Evolutionary conservation across 2,888 invertebrate species (phyloP).

Genomic region (Philonicus albiceps): DNA sequence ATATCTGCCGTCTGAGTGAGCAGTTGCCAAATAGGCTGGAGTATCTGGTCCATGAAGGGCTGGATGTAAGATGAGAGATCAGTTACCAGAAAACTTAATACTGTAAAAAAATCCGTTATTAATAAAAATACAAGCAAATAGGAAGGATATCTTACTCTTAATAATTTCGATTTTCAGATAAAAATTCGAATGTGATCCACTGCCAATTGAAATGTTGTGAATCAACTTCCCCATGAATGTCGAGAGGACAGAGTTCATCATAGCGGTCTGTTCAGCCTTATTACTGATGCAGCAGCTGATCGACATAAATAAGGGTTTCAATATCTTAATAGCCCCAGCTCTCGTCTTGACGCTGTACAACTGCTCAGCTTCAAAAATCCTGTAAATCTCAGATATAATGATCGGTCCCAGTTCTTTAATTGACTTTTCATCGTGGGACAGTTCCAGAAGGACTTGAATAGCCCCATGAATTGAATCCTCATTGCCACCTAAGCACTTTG

Average conservation of each 20-base stretch:
- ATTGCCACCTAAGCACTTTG: slow-evolving; percentile 69
- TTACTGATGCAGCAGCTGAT: slow-evolving; percentile 59
- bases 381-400: slow-evolving; percentile 74
- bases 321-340: slow-evolving; percentile 72
- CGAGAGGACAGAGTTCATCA: slow-evolving; percentile 72
- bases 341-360: slow-evolving; percentile 68
- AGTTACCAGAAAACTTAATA: slow-evolving; percentile 69
- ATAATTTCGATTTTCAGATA: slow-evolving; percentile 72
- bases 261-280: slow-evolving; percentile 67
- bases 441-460: slow-evolving; percentile 75
- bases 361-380: slow-evolving; percentile 70
- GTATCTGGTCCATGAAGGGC: slow-evolving; percentile 69
- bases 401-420: slow-evolving; percentile 73
- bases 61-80: slow-evolving; percentile 70
- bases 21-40: slow-evolving; percentile 73
- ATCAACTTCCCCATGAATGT: slow-evolving; percentile 72
- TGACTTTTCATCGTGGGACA: slow-evolving; percentile 73
- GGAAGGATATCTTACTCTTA: slow-evolving; percentile 60
- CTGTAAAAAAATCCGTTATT: slow-evolving; percentile 54
- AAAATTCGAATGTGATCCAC: slow-evolving; percentile 67
- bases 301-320: slow-evolving; percentile 68
- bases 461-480: slow-evolving; percentile 74
- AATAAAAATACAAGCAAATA: not conserved
- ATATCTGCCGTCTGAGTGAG: slow-evolving; percentile 73
- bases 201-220: slow-evolving; percentile 66